These are phyloP conservation scores for Ormyrus labotus DNA, from an alignment of 2,888 invertebrate genomes.

Conservation along the genomic window DNA sequence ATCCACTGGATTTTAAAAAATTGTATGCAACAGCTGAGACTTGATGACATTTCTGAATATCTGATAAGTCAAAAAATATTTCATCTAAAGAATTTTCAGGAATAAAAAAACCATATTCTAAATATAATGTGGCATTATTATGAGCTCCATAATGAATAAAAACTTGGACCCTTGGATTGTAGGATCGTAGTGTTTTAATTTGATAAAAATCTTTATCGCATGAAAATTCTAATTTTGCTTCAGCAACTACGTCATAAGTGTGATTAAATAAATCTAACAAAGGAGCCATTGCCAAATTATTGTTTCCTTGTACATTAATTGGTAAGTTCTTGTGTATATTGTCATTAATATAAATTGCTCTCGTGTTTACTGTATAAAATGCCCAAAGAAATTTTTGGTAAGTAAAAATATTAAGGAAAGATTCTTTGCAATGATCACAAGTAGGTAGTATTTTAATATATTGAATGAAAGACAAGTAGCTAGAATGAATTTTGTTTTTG, in stretches of 20 bases:
- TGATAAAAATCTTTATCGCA: slow-evolving; percentile 76
- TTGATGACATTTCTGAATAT: slow-evolving; percentile 76
- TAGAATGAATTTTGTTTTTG: slow-evolving; percentile 59
- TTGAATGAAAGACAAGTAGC: slow-evolving; percentile 61
- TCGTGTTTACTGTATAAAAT: slow-evolving; percentile 90
- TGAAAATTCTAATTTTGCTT: slow-evolving; percentile 73
- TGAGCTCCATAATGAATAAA: slow-evolving; percentile 94
- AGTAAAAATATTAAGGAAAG: slow-evolving; percentile 77
- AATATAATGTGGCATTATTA: slow-evolving; percentile 86
- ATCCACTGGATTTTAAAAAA: slow-evolving; percentile 81
- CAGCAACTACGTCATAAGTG: slow-evolving; percentile 80
- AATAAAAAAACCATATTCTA: slow-evolving; percentile 92
- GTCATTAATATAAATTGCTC: slow-evolving; percentile 86
- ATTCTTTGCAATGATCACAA: slow-evolving; percentile 75
- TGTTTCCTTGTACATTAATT: slow-evolving; percentile 61
- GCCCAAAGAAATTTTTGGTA: slow-evolving; percentile 84
- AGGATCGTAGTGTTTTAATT: slow-evolving; percentile 77
- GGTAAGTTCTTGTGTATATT: slow-evolving; percentile 64
- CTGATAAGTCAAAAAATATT: slow-evolving; percentile 79
- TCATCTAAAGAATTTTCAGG: slow-evolving; percentile 83
- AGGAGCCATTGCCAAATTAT: slow-evolving; percentile 86
- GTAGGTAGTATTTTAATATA: slow-evolving; percentile 58
- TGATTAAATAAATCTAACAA: slow-evolving; percentile 95
- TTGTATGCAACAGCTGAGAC: slow-evolving; percentile 76
- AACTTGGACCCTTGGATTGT: slow-evolving; percentile 83